Evolutionary conservation across 2,113 vertebrate genomes (phyloP).

Genomic region (Lipotes vexillifer): DNA sequence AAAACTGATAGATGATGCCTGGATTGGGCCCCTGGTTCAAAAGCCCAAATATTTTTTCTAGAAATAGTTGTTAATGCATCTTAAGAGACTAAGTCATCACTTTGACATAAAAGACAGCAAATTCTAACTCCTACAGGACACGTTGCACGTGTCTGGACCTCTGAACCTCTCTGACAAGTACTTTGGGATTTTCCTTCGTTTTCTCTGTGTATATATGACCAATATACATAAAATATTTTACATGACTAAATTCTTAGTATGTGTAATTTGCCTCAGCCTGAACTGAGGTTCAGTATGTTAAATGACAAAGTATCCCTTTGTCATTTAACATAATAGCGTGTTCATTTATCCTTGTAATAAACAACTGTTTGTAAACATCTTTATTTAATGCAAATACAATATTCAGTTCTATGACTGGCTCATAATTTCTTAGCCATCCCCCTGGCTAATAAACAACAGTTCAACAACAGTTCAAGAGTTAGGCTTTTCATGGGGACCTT

Average conservation of each 20-base stretch:
- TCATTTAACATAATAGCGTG: not conserved
- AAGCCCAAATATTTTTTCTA: slow-evolving; percentile 4
- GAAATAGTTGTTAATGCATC: not conserved
- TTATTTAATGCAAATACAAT: not conserved
- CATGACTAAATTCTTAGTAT: not conserved
- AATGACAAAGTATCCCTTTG: not conserved
- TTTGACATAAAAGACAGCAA: not conserved
- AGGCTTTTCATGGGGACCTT: not conserved
- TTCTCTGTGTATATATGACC: not conserved
- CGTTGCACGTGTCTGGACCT: not conserved
- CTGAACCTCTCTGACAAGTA: not conserved
- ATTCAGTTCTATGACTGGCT: not conserved
- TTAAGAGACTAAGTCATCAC: not conserved
- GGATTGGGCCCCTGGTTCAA: not conserved
- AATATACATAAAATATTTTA: not conserved
- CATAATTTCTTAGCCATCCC: not conserved
- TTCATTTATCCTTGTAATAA: not conserved
- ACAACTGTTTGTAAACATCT: not conserved
- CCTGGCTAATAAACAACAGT: not conserved
- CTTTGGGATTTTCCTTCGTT: not conserved
- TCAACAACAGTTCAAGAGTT: not conserved
- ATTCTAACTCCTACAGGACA: not conserved
- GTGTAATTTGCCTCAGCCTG: not conserved
- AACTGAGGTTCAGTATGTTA: too few species aligned
- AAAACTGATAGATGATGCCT: not conserved